Percentiles rank a stretch among this genome's conserved stretches.
Conservation (phyloP, 2,113 vertebrate genomes). For the Microcebus ravelobensis region DNA sequence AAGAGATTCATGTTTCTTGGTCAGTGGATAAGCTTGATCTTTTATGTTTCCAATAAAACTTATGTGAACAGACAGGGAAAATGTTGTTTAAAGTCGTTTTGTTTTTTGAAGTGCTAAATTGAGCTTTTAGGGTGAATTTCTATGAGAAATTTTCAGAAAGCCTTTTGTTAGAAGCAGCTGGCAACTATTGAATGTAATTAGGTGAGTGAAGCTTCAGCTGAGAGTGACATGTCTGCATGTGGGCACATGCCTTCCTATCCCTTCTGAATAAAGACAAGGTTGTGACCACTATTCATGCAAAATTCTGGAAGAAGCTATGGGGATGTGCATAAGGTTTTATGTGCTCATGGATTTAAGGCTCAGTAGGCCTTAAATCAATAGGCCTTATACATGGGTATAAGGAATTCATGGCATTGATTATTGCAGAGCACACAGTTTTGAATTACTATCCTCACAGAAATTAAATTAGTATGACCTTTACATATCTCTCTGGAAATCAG, state of each 20-base stretch:
- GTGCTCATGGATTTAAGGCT: background rate
- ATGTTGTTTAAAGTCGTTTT: background rate
- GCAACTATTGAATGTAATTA: background rate
- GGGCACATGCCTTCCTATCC: background rate
- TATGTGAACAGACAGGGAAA: background rate
- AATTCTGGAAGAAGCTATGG: background rate
- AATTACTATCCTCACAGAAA: background rate
- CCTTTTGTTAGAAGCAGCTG: background rate
- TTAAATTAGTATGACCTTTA: background rate
- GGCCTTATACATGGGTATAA: too few species aligned
- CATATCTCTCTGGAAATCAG: background rate
- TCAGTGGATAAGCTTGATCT: background rate
- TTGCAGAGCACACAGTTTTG: background rate
- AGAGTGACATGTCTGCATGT: accelerated
- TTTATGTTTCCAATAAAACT: conserved; percentile 50
- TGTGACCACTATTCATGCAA: background rate
- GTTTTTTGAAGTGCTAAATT: conserved; percentile 25
- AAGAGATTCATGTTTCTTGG: background rate
- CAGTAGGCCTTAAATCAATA: background rate
- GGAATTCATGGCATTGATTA: background rate
- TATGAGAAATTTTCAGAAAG: conserved; percentile 9
- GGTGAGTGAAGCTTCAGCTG: background rate
- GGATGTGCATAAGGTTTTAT: too few species aligned
- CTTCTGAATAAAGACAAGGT: background rate
- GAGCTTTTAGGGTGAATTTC: background rate